These are phyloP conservation scores for Argyra leucocephala DNA, from an alignment of 2,888 invertebrate species.

Conservation along the genomic window DNA sequence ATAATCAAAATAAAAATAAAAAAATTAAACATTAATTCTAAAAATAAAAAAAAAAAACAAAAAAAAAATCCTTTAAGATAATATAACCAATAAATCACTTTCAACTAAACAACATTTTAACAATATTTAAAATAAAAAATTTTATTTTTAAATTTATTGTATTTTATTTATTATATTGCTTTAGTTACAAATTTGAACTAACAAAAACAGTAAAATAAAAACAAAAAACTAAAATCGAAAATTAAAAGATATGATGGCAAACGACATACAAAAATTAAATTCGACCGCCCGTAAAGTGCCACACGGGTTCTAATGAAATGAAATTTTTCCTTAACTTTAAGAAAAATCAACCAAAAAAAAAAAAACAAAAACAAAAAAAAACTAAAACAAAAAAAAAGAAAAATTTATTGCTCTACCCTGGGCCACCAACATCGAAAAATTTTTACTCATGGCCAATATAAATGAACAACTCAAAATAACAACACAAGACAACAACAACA, in stretches of 20 bases:
- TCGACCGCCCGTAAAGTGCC: slow-evolving; percentile 4
- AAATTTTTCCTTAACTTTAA: background rate
- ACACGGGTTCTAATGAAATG: slow-evolving; percentile 3
- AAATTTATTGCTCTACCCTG: slow-evolving; percentile 3
- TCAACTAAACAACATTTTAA: background rate
- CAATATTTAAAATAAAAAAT: background rate
- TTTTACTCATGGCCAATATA: background rate
- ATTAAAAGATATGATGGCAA: background rate
- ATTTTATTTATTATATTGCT: background rate
- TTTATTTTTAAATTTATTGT: background rate
- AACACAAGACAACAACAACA: background rate
- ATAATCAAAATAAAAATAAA: background rate
- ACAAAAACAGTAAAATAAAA: background rate
- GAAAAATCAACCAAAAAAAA: background rate
- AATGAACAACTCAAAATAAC: background rate
- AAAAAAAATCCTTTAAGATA: background rate
- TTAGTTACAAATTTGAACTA: background rate
- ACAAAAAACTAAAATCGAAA: background rate
- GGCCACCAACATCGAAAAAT: slow-evolving; percentile 1
- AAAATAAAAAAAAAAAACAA: background rate
- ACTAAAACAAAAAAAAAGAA: background rate
- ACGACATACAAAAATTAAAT: background rate
- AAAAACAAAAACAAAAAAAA: background rate
- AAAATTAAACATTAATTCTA: background rate
- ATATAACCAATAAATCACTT: background rate